Conservation (phyloP, 2,797 vertebrate genomes). For the Cheirogaleus major region DNA sequence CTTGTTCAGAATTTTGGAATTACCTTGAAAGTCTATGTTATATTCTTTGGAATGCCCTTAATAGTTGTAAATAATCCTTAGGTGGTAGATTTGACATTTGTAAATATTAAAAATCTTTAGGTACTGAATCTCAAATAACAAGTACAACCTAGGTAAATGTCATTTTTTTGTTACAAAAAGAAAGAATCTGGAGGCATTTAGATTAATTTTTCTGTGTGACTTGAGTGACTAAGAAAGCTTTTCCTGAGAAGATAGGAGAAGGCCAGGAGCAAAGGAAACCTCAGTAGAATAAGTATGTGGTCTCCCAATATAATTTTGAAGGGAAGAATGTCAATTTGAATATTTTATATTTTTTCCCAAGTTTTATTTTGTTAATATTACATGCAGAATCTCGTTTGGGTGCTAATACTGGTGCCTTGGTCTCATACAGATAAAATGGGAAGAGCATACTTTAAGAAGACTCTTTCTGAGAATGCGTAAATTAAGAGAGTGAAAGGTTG, state of each 20-base stretch:
- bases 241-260: neutral
- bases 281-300: neutral
- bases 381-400: neutral
- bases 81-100: conserved; percentile 58
- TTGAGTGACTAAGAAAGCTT: neutral
- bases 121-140: conserved; percentile 44
- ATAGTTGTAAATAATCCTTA: conserved; percentile 51
- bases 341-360: conserved; percentile 5
- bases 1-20: conserved; percentile 14
- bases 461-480: neutral
- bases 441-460: neutral
- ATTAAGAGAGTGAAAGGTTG: neutral
- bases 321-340: neutral
- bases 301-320: neutral
- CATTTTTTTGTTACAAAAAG: neutral
- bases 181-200: conserved; percentile 37
- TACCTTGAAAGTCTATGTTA: conserved; percentile 4
- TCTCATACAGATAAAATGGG: neutral
- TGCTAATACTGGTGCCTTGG: neutral
- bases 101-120: conserved; percentile 62
- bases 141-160: conserved; percentile 16
- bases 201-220: conserved; percentile 20
- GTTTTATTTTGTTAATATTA: neutral
- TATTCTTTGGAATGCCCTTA: conserved; percentile 35
- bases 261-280: neutral